Evolutionary conservation across 1,140 invertebrate species (phyloP), one percentile per base, ranked within the genome.

Genomic region (Atta texana): DNA sequence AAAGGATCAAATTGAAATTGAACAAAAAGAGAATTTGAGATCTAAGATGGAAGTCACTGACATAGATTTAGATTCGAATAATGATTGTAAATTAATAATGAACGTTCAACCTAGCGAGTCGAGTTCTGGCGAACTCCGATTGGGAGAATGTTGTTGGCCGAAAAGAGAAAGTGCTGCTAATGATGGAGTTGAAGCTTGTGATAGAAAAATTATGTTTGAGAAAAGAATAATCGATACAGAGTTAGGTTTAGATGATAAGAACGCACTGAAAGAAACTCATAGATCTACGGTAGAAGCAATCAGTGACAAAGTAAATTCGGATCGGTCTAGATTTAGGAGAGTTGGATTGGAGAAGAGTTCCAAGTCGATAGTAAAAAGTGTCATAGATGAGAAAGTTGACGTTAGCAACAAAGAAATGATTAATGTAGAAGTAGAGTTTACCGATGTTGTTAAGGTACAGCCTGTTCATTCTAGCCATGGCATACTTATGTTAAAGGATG

Each of bases 381-480:
- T 34, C 31, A n/a, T 31, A 53, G n/a, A 80, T 6, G 28, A 14
- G 2, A 69, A 69, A 34, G 3, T 69, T 39, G 34, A 39, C 16
- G 14, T 53, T 81, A 57, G 63, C n/a, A 16, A 8, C n/a, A 71
- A 81, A 81, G 66, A 57, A 81, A 28, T 71, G 44, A 16, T 39
- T 12, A n/a, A 71, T 24, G 8, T 69, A 69, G 51, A 81, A 75
- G 8, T 69, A 69, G 51, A 81, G 64, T 90, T 87, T 55, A 53
- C 80, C 76, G 75, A 90, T 74, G 88, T 89, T n/a, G 89, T 89
- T 12, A 89, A 86, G 59, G 85, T 89, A n/a, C 88, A 89, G 39
- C 88, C 89, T 57, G 51, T 57, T 74, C 80, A 74, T 34, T 84
- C 39, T 2, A 84, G 18, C 16, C 68, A 68, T 51, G 59, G 69